phyloP scores from a whole-genome alignment of 2,888 invertebrate genomes.

The Euproctis similis region DNA sequence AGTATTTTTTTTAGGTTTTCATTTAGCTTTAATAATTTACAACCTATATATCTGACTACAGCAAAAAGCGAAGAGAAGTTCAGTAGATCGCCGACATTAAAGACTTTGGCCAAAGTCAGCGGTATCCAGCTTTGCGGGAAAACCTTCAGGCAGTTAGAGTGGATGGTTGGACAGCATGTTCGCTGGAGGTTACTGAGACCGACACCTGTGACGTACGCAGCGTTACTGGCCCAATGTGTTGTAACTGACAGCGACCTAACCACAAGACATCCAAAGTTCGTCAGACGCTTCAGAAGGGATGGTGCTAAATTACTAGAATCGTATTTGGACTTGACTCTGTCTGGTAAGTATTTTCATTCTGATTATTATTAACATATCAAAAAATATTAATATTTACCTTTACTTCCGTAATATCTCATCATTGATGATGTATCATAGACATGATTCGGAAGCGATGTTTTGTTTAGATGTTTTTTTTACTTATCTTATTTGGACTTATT shows the following conservation, averaged over 20 bases:
- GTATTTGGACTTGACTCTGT: slow-evolving; percentile 59
- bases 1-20: not conserved
- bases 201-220: slow-evolving; percentile 59
- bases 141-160: slow-evolving; percentile 61
- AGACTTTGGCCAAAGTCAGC: slow-evolving; percentile 49
- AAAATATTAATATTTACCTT: too few relatives aligned
- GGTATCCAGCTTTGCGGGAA: slow-evolving; percentile 56
- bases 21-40: not conserved
- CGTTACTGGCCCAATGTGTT: slow-evolving; percentile 52
- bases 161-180: slow-evolving; percentile 68
- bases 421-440: too few relatives aligned
- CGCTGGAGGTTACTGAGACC: slow-evolving; percentile 58
- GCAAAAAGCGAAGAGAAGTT: slow-evolving; percentile 66
- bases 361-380: too few relatives aligned
- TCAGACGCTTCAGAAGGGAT: slow-evolving; percentile 53
- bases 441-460: too few relatives aligned
- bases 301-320: slow-evolving; percentile 52
- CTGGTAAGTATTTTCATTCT: too few relatives aligned
- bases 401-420: too few relatives aligned
- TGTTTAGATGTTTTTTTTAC: too few relatives aligned
- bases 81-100: slow-evolving; percentile 55
- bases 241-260: slow-evolving; percentile 55
- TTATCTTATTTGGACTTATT: too few relatives aligned
- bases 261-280: slow-evolving; percentile 56
- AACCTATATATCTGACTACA: slow-evolving; percentile 16